phyloP scores from a whole-genome alignment of 2,888 invertebrate species.

The Scaeva pyrastri region DNA sequence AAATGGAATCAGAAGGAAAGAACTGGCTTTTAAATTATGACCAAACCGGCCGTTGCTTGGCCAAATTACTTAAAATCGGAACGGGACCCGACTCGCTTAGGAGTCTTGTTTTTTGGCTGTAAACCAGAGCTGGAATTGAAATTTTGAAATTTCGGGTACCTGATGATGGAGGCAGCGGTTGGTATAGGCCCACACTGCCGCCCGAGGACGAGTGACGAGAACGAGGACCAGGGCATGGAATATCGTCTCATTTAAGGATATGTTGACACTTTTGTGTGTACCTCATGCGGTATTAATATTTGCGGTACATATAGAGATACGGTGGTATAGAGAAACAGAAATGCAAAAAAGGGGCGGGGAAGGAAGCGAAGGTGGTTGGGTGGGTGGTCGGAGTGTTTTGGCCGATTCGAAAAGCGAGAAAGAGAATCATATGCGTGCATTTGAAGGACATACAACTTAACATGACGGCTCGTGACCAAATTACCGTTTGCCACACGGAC shows the following conservation, averaged over 20 bases:
- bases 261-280: conserved; percentile 76
- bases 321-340: neutral
- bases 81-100: conserved; percentile 12
- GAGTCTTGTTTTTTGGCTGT: conserved; percentile 4
- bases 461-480: conserved; percentile 75
- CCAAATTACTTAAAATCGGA: conserved; percentile 66
- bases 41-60: conserved; percentile 60
- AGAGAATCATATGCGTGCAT: conserved; percentile 40
- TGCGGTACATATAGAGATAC: conserved; percentile 56
- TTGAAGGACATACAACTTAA: conserved; percentile 66
- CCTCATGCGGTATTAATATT: conserved; percentile 74
- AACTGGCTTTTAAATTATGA: conserved; percentile 68
- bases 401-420: no score
- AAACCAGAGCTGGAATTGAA: conserved; percentile 57
- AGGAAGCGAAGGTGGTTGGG: no score
- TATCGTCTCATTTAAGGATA: conserved; percentile 65
- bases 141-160: conserved; percentile 58
- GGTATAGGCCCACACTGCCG: conserved; percentile 22
- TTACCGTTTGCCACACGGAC: conserved; percentile 73
- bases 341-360: no score
- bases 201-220: conserved; percentile 37
- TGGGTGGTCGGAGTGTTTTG: no score
- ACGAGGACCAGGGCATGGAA: conserved; percentile 37
- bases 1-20: conserved; percentile 36
- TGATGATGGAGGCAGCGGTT: neutral